Percentiles rank a stretch among this genome's conserved stretches.
Conservation (phyloP, 2,113 vertebrate genomes). For the Petrocephalus microphthalmus region DNA sequence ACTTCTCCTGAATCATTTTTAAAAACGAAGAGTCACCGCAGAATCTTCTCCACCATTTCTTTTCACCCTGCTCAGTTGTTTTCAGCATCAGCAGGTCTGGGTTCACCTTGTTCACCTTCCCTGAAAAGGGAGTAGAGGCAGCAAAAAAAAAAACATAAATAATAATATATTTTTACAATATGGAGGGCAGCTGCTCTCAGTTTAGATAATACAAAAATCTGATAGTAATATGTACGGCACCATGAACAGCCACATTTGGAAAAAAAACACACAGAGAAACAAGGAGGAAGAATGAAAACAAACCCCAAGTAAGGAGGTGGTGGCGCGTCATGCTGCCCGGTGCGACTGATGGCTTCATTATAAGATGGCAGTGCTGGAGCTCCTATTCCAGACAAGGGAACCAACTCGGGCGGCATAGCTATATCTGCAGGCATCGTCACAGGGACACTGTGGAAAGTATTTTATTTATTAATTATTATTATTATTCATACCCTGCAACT, state of each 20-base stretch:
- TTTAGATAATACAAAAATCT: background rate
- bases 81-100: background rate
- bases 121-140: background rate
- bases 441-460: background rate
- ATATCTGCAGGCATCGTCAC: background rate
- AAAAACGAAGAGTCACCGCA: background rate
- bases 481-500: background rate
- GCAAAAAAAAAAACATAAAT: background rate
- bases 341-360: constrained; percentile 46
- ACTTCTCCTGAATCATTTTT: background rate
- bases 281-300: background rate
- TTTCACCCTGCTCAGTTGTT: background rate
- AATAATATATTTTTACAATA: background rate
- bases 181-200: background rate
- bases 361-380: constrained; percentile 72
- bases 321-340: constrained; percentile 65
- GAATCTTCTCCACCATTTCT: background rate
- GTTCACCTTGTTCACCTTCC: background rate
- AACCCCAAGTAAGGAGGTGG: constrained; percentile 80
- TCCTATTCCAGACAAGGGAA: constrained; percentile 33
- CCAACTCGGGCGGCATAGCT: background rate
- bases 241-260: background rate
- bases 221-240: background rate
- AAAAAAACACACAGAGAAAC: background rate
- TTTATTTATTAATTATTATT: background rate